Evolutionary conservation across 2,113 vertebrate species (phyloP), one percentile per base, ranked within the genome.

Genomic region (Perca schrenkii): DNA sequence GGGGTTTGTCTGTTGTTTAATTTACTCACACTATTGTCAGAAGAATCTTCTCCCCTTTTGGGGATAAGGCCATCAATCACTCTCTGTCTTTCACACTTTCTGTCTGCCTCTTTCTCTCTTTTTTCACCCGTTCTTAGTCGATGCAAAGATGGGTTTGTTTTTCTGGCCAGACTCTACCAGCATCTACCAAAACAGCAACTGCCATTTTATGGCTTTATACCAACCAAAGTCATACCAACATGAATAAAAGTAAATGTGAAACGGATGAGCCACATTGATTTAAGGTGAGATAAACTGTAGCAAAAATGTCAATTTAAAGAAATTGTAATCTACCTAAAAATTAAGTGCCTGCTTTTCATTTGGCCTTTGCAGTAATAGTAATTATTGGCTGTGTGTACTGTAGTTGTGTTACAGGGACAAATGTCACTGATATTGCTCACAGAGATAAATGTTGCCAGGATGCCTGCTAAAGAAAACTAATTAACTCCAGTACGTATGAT

Each of bases 31-130:
- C 50, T 66, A 68, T 77, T 80, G 86, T 83, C 62, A 14, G 76
- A 62, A 70, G 61, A 83, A 72, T 65, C 28, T 7, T n/a, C 28
- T 77, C 72, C 83, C 64, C 80, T 78, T 69, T 57, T 7, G 16
- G 65, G 77, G 62, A 78, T 80, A 46, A 85, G 68, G 46, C 76
- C 82, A 93, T 91, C 88, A 82, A 82, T 90, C 88, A 80, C 78
- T 25, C 61, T 71, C 56, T 60, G 75, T 84, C 83, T 80, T 43
- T 61, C 83, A 77, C 80, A 60, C 74, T 74, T 74, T 84, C 77
- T 43, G 25, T 71, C 68, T 75, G 63, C 49, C 50, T 75, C 15
- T 46, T 40, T 57, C 61, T 56, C 6, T 22, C 16, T 34, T 14
- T 19, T 46, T 72, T 56, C 69, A 25, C 14, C 47, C 22, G 10